phyloP scores from a whole-genome alignment of 1,140 invertebrate genomes.

The Sweltsa coloradensis region DNA sequence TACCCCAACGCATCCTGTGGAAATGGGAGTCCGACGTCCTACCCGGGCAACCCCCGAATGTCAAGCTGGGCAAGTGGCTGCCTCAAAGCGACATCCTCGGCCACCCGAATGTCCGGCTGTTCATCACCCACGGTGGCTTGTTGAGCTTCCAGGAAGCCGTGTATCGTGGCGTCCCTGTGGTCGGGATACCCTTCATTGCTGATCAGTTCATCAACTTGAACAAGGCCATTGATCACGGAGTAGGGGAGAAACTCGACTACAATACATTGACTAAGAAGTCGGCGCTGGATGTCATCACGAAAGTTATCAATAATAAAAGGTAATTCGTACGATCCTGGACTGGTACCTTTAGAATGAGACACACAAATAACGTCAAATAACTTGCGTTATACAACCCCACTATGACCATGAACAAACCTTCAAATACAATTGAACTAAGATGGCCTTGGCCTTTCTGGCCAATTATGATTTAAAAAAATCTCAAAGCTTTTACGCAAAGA shows the following conservation, averaged over 20 bases:
- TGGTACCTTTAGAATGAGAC: too few species aligned
- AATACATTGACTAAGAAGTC: slow-evolving; percentile 14
- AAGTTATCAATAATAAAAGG: too few species aligned
- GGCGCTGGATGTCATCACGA: slow-evolving; percentile 1
- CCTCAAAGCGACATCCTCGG: slow-evolving; percentile 48
- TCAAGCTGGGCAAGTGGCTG: slow-evolving; percentile 45
- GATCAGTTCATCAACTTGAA: slow-evolving; percentile 27
- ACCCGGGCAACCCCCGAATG: slow-evolving; percentile 39
- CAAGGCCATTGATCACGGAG: slow-evolving; percentile 17
- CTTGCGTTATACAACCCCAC: too few species aligned
- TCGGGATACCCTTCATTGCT: slow-evolving; percentile 27
- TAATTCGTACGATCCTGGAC: too few species aligned
- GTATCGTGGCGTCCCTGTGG: slow-evolving; percentile 28
- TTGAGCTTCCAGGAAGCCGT: slow-evolving; percentile 28
- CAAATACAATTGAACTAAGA: too few species aligned
- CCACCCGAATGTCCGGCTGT: slow-evolving; percentile 17
- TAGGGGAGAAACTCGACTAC: slow-evolving; percentile 18
- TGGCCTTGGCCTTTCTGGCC: too few species aligned
- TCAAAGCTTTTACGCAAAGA: too few species aligned
- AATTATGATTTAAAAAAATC: too few species aligned
- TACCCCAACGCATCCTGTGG: slow-evolving; percentile 40
- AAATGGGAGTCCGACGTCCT: slow-evolving; percentile 40
- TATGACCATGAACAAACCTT: too few species aligned
- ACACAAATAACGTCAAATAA: too few species aligned
- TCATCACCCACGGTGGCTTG: slow-evolving; percentile 32